These are phyloP conservation scores for Coptodon bakossiorum DNA, from an alignment of 2,113 vertebrate genomes.

Conservation along the genomic window DNA sequence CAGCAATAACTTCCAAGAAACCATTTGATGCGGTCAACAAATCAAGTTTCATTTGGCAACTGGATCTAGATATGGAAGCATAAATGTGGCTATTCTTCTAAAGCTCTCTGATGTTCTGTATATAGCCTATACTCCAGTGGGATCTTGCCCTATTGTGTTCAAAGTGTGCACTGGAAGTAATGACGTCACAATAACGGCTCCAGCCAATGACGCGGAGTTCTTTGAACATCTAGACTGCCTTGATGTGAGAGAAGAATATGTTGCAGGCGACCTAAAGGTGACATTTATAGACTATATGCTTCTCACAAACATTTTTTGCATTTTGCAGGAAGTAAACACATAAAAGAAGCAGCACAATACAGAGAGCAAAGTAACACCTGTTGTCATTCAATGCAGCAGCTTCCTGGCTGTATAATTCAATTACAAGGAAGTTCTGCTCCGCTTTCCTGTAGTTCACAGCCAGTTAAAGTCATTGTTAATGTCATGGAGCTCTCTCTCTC, in stretches of 20 bases:
- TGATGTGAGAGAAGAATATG: not conserved
- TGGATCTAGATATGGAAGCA: not conserved
- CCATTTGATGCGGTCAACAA: not conserved
- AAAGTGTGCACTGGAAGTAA: not conserved
- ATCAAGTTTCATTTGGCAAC: not conserved
- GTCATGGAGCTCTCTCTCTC: not conserved
- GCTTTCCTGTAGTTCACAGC: slow-evolving; percentile 11
- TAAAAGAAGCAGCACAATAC: not conserved
- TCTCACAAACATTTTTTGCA: not conserved
- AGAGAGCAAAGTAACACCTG: not conserved
- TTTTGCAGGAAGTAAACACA: slow-evolving; percentile 1
- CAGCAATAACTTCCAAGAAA: not conserved
- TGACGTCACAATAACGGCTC: not conserved
- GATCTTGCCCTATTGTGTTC: slow-evolving; percentile 17
- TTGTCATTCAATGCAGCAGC: not conserved
- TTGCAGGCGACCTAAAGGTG: not conserved
- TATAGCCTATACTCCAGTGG: not conserved
- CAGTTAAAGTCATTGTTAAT: slow-evolving; percentile 18
- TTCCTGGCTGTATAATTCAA: slow-evolving; percentile 3
- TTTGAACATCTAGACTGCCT: not conserved
- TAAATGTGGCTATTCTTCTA: not conserved
- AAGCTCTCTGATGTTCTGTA: not conserved
- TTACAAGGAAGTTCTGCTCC: not conserved
- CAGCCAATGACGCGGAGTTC: slow-evolving; percentile 21
- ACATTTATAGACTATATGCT: not conserved